Evolutionary conservation across 1,140 invertebrate species (phyloP), one percentile per base, ranked within the genome.

Genomic region (Conus ventricosus): DNA sequence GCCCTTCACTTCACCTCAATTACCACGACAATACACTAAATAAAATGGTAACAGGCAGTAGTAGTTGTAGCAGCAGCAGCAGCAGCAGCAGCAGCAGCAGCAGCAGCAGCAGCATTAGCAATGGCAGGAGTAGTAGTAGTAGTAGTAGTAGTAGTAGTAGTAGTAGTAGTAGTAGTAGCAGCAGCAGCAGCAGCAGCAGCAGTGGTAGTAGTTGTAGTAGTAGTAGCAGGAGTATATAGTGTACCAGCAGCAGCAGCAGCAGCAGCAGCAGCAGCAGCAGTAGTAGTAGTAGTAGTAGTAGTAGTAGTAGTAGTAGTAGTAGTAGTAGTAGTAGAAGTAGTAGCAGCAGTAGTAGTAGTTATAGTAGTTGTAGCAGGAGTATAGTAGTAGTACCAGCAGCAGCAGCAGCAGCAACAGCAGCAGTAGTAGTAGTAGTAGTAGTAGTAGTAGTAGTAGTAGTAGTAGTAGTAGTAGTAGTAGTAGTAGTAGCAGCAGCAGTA

Each of bases 161-260:
- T 81, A 81, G 78, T 81, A 81, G 23, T 81, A 81, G 78, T 81
- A n/a, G 78, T 81, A 81, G 8, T 81, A n/a, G 78, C 53, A 81
- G 78, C 53, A 81, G 23, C 53, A n/a, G 10, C 25, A n/a, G 53
- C 53, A 11, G 78, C 53, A 81, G 8, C 53, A 51, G 78, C 53
- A 81, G 78, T 81, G 53, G 53, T 81, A 81, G 78, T 81, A 81
- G 8, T 11, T 13, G 78, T 81, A 11, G 78, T 81, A 81, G 8
- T 81, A n/a, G 78, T 81, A n/a, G 78, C 53, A n/a, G 23, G 25
- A 51, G 78, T 81, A 81, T n/a, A 81, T n/a, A n/a, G 25, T 11
- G 78, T 81, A 81, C 10, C 53, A n/a, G 78, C 53, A 81, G 78
- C 53, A 81, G 23, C 53, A n/a, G 78, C 53, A 81, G 8, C 10